Percentiles rank a stretch among this genome's conserved stretches.
These are phyloP conservation scores for Vollenhovia emeryi DNA, from an alignment of 1,140 invertebrate species.

Conservation along the genomic window DNA sequence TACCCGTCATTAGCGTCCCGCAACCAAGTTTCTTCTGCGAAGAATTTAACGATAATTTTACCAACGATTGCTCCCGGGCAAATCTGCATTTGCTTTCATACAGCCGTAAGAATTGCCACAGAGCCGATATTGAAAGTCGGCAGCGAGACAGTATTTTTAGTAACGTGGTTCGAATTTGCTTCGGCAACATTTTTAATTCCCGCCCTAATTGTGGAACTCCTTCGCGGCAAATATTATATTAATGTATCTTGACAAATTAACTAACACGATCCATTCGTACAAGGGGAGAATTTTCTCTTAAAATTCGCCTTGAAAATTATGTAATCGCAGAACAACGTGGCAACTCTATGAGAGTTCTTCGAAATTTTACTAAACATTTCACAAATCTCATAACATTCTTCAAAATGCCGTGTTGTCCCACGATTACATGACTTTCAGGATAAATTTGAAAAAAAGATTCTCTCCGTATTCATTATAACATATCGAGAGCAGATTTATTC, in stretches of 20 bases:
- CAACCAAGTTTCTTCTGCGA: background rate
- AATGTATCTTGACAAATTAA: background rate
- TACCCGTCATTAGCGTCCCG: background rate
- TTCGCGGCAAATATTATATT: background rate
- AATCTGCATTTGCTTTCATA: background rate
- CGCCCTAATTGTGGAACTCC: background rate
- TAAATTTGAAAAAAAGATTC: too few relatives aligned
- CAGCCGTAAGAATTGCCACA: background rate
- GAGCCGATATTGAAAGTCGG: background rate
- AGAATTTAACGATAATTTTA: background rate
- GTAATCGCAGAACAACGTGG: too few relatives aligned
- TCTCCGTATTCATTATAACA: too few relatives aligned
- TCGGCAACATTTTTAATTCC: background rate
- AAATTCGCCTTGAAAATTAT: too few relatives aligned
- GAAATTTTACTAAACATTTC: too few relatives aligned
- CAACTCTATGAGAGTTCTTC: too few relatives aligned
- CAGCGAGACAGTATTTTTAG: background rate
- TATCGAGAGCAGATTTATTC: too few relatives aligned
- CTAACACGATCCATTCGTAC: background rate
- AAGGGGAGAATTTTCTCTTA: too few relatives aligned
- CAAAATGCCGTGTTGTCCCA: too few relatives aligned
- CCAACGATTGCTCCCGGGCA: background rate
- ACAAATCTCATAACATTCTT: too few relatives aligned
- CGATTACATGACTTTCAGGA: too few relatives aligned
- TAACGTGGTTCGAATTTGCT: too few relatives aligned